A percentile compares a stretch with the other conserved stretches of the same genome.
Conservation (phyloP, 2,888 invertebrate species). For the Ichneumon xanthorius region DNA sequence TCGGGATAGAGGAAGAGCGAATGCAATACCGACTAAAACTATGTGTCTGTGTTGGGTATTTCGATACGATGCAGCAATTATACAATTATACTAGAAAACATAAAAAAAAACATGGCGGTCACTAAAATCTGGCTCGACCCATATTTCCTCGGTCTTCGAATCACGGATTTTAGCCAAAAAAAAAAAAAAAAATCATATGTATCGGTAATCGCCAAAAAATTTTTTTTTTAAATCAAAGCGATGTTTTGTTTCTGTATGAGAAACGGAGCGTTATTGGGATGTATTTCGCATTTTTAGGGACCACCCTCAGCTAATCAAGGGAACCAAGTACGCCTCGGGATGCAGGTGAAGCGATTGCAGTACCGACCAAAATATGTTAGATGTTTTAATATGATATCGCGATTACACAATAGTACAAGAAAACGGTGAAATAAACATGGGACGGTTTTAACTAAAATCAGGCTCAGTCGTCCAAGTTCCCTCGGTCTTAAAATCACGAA, state of each 20-base stretch:
- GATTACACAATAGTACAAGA: background rate
- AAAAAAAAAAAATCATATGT: too few relatives aligned
- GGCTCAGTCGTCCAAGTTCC: too few relatives aligned
- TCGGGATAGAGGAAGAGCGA: background rate
- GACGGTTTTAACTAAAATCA: too few relatives aligned
- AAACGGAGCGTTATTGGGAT: background rate
- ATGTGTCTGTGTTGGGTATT: background rate
- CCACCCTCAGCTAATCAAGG: conserved; percentile 61
- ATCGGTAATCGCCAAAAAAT: too few relatives aligned
- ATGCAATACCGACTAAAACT: background rate
- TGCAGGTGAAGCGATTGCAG: background rate
- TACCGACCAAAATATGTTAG: background rate
- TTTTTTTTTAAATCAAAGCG: background rate
- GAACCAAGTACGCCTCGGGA: conserved; percentile 44
- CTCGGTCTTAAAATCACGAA: too few relatives aligned
- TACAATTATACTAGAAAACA: too few relatives aligned
- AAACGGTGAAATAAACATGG: too few relatives aligned
- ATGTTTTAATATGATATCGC: background rate
- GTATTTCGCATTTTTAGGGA: conserved; percentile 60
- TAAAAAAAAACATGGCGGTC: too few relatives aligned
- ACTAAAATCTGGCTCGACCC: too few relatives aligned
- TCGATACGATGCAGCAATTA: background rate
- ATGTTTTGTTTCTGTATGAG: conserved; percentile 67
- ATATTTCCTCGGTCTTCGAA: too few relatives aligned
- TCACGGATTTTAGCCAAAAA: background rate